Percentiles rank a stretch among this genome's conserved stretches.
Conservation (phyloP, 2,888 invertebrate species). For the Metacarcinus magister region DNA sequence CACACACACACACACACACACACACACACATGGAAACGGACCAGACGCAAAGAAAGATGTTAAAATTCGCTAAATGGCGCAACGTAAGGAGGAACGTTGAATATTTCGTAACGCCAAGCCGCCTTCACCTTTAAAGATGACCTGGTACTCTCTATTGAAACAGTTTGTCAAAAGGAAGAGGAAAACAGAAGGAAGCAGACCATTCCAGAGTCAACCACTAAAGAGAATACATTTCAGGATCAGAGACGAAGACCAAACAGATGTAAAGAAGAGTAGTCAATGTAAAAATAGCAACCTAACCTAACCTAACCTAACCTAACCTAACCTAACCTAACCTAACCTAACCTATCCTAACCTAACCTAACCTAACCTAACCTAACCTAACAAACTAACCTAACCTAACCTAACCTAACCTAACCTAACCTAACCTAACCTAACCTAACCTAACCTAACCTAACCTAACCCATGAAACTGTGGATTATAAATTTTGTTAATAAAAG, state of each 20-base stretch:
- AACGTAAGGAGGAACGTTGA: neutral
- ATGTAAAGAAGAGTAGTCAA: neutral
- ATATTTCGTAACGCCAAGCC: neutral
- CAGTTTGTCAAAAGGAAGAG: neutral
- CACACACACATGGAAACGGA: neutral
- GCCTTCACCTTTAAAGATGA: slow-evolving; percentile 2
- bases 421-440: no score
- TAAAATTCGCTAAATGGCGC: neutral
- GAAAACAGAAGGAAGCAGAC: neutral
- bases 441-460: no score
- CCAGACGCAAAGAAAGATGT: neutral
- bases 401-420: no score
- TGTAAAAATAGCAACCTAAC: no score
- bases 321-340: no score
- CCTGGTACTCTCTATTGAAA: neutral
- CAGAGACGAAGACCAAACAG: neutral
- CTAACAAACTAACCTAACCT: no score
- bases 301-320: no score
- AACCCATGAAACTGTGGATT: no score
- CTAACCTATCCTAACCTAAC: no score
- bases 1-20: no score
- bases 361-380: no score
- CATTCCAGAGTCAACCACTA: neutral
- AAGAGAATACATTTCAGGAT: neutral
- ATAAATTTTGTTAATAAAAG: no score